A percentile compares a stretch with the other conserved stretches of the same genome.
phyloP scores from a whole-genome alignment of 2,888 invertebrate species.

The Aspidiotus rigidus region DNA sequence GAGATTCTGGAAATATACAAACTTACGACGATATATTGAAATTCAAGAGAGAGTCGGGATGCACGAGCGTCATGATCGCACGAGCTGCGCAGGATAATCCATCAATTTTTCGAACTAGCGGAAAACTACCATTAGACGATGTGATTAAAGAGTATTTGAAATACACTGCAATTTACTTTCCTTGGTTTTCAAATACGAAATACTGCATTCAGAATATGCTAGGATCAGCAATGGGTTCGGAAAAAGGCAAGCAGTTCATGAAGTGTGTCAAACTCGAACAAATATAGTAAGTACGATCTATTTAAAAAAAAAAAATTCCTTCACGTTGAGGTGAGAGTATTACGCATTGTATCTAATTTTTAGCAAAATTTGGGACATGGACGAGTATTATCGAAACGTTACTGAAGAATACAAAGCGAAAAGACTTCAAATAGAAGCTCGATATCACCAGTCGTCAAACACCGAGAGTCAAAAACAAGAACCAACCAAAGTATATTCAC shows the following conservation, averaged over 20 bases:
- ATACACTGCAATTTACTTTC: constrained; percentile 80
- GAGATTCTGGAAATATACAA: constrained; percentile 82
- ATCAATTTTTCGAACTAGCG: constrained; percentile 77
- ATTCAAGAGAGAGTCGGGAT: constrained; percentile 67
- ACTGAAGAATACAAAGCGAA: constrained; percentile 57
- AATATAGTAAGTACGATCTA: constrained; percentile 62
- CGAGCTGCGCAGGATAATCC: constrained; percentile 88
- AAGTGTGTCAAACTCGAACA: constrained; percentile 78
- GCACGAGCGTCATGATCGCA: constrained; percentile 90
- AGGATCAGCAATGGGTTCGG: constrained; percentile 76
- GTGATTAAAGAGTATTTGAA: constrained; percentile 70
- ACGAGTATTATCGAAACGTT: constrained; percentile 62
- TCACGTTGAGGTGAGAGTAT: not conserved
- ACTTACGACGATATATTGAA: constrained; percentile 64
- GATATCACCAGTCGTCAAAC: not conserved
- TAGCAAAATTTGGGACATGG: constrained; percentile 72
- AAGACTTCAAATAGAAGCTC: constrained; percentile 61
- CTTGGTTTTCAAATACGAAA: constrained; percentile 82
- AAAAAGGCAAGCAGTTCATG: constrained; percentile 69
- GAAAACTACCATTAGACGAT: constrained; percentile 65
- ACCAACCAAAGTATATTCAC: constrained; percentile 32
- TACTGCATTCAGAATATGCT: constrained; percentile 94
- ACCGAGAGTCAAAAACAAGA: constrained; percentile 33
- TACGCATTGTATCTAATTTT: constrained; percentile 39
- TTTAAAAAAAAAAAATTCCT: too few species aligned